phyloP scores from a whole-genome alignment of 2,888 invertebrate genomes.

The Ophion ventricosus region DNA sequence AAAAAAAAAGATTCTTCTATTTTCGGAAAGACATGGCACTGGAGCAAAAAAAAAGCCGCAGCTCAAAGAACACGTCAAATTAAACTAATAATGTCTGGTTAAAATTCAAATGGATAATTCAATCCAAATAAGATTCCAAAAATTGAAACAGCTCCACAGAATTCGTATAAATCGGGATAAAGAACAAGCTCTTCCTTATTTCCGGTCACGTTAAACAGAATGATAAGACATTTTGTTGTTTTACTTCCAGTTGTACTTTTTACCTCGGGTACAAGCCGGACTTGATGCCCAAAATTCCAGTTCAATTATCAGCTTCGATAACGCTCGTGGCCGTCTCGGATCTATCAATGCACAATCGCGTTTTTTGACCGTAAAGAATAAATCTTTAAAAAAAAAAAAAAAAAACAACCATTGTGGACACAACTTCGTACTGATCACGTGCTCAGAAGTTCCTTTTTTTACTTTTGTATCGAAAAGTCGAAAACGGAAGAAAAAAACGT shows the following conservation, averaged over 20 bases:
- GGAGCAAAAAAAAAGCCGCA: no score
- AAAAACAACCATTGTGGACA: conserved; percentile 4
- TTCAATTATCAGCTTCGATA: conserved; percentile 71
- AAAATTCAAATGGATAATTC: background rate
- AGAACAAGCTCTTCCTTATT: background rate
- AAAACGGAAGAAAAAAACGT: conserved; percentile 20
- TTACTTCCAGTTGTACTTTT: background rate
- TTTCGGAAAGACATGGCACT: no score
- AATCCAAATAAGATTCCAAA: background rate
- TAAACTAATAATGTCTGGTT: background rate
- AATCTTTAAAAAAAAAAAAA: conserved; percentile 25
- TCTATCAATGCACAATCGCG: conserved; percentile 55
- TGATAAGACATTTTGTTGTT: background rate
- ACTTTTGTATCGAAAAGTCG: conserved; percentile 24
- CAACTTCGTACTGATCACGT: background rate
- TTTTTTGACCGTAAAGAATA: conserved; percentile 50
- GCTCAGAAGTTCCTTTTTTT: background rate
- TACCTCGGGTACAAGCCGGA: conserved; percentile 74
- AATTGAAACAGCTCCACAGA: background rate
- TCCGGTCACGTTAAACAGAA: background rate
- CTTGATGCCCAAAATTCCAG: conserved; percentile 77
- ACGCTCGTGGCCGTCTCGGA: conserved; percentile 65
- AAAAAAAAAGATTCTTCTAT: no score
- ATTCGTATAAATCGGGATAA: background rate
- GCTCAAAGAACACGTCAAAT: background rate